These are phyloP conservation scores for Melanogrammus aeglefinus DNA, from an alignment of 2,797 vertebrate genomes.

Conservation along the genomic window DNA sequence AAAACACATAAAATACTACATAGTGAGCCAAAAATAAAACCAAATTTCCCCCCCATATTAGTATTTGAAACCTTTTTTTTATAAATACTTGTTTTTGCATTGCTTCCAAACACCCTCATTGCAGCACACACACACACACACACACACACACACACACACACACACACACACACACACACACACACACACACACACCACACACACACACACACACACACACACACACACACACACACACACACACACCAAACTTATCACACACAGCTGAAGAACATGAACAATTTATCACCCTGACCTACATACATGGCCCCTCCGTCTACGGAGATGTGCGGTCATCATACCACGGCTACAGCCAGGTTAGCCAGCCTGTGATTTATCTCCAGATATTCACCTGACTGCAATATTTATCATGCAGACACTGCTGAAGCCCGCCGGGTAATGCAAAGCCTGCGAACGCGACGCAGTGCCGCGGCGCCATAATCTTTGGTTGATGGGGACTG, in stretches of 20 bases:
- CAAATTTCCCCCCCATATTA: neutral
- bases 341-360: slow-evolving; percentile 63
- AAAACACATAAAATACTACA: neutral
- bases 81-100: too few relatives aligned
- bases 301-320: slow-evolving; percentile 57
- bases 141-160: neutral
- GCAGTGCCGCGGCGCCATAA: slow-evolving; percentile 21
- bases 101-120: too few relatives aligned
- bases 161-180: neutral
- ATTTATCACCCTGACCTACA: slow-evolving; percentile 69
- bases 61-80: neutral
- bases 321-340: slow-evolving; percentile 65
- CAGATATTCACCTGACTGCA: slow-evolving; percentile 58
- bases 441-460: slow-evolving; percentile 57
- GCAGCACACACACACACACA: too few relatives aligned
- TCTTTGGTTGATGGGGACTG: too few relatives aligned
- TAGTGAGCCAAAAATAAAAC: neutral
- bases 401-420: slow-evolving; percentile 67
- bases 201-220: neutral
- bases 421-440: slow-evolving; percentile 45
- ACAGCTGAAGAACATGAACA: slow-evolving; percentile 40
- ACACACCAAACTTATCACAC: neutral
- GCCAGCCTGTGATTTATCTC: slow-evolving; percentile 69
- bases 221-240: neutral
- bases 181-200: neutral